Percentiles rank a stretch among this genome's conserved stretches.
These are phyloP conservation scores for Neoniphon sammara DNA, from an alignment of 2,797 vertebrate species.

Conservation along the genomic window DNA sequence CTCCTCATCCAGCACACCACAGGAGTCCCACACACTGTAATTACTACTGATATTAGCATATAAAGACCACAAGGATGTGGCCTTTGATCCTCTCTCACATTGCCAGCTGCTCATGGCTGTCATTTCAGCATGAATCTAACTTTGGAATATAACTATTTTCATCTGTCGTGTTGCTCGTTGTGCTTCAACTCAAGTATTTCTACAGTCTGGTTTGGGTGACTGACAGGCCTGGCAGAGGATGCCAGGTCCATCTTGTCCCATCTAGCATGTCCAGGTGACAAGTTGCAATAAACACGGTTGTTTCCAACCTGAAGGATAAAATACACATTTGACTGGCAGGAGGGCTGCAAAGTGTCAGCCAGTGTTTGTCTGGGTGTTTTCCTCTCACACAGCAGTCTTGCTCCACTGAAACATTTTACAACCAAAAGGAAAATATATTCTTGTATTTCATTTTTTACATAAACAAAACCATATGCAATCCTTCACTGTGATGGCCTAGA, in stretches of 20 bases:
- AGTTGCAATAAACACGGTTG: neutral
- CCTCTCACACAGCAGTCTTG: constrained; percentile 7
- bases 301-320: constrained; percentile 18
- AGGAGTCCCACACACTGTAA: constrained; percentile 33
- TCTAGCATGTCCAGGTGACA: constrained; percentile 19
- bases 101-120: constrained; percentile 29
- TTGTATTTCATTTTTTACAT: constrained; percentile 49
- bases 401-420: constrained; percentile 8
- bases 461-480: constrained; percentile 37
- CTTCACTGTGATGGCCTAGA: constrained; percentile 66
- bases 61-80: constrained; percentile 23
- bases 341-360: no score
- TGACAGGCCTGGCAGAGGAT: constrained; percentile 5
- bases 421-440: constrained; percentile 26
- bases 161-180: constrained; percentile 12
- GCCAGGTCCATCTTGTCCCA: constrained; percentile 2
- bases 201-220: neutral
- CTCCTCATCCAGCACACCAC: constrained; percentile 39
- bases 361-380: no score
- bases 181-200: constrained; percentile 2
- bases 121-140: neutral
- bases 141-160: constrained; percentile 13
- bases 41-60: constrained; percentile 49
- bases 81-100: constrained; percentile 31
- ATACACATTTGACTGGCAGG: constrained; percentile 32